These are phyloP conservation scores for Corythaeola cristata DNA, from an alignment of 2,113 vertebrate species.

Conservation along the genomic window DNA sequence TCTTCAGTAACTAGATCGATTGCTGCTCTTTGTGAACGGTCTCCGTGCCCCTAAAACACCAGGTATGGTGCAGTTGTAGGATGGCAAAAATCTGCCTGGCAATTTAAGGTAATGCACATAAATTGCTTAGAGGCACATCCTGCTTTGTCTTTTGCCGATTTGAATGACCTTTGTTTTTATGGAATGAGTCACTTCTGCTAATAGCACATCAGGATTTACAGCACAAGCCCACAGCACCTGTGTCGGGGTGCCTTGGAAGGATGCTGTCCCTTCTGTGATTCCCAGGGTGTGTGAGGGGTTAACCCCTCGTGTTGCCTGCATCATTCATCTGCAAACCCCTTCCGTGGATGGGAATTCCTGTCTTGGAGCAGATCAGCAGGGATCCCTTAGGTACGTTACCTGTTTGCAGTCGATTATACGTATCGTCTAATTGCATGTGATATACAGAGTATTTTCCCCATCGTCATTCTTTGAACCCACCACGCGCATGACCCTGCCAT, in stretches of 20 bases:
- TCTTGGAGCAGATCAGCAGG: not conserved
- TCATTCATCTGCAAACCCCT: not conserved
- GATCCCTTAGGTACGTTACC: not conserved
- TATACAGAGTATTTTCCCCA: not conserved
- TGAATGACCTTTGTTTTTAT: not conserved
- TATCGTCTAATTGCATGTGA: not conserved
- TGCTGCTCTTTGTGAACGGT: not conserved
- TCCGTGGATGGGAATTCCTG: not conserved
- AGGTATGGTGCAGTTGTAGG: not conserved
- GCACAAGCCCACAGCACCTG: not conserved
- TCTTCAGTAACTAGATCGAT: not conserved
- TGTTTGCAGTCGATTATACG: not conserved
- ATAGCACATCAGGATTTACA: not conserved
- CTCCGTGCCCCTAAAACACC: not conserved
- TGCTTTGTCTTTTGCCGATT: not conserved
- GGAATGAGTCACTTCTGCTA: not conserved
- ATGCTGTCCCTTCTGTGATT: not conserved
- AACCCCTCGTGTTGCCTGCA: not conserved
- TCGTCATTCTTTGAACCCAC: constrained; percentile 2
- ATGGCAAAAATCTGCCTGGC: not conserved
- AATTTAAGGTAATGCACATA: not conserved
- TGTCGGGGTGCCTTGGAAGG: not conserved
- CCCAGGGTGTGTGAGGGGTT: not conserved
- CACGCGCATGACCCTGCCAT: not conserved
- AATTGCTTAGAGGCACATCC: not conserved